Base-by-base conservation (phyloP, 2,113 vertebrate genomes). In the Beaufortia kweichowensis region DNA sequence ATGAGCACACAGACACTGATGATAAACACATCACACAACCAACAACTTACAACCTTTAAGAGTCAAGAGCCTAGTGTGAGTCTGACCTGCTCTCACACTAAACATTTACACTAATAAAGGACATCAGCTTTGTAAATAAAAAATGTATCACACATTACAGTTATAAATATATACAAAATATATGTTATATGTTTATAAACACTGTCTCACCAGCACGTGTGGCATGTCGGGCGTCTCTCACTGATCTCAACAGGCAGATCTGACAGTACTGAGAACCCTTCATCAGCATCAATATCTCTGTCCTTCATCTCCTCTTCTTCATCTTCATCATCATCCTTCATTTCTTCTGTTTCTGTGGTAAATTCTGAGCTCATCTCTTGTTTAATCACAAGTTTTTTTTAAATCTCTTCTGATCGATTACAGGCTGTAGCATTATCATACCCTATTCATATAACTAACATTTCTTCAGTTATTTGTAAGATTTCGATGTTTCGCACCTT, bases 211-310 rank as follows among this genome's bases (percentile, higher is more conserved):
- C 94, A 90, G 92, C 95, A 97, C 60, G 92, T 90, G 50, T 86
- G 80, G 86, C 95, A 97, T 63, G 94, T 93, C n/a, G 94, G 92
- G 84, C 94, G 93, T 83, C 95, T 90, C 78, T 91, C 90, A 2
- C 86, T 89, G 15, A 50, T 79, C 79, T 97, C 94, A 12, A 95
- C 94, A 1, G 95, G 94, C 11, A 96, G 86, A 10, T 89, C 85
- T 77, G 93, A 93, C 33, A 96, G 85, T 14, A 92, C 93, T 2
- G 85, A 91, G 8, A 91, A 94, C 1, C 85, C 83, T 48, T 88
- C 87, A 1, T 77, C 70, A 0, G 89, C 84, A 1, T 71, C 86
- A 2, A 87, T 10, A 7, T 9, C 24, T 28, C 33, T 33, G 21
- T 14, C 24, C 15, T 68, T 41, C 46, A n/a, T 41, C 19, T 31